These are phyloP conservation scores for Drosophila athabasca DNA, from an alignment of 1,140 invertebrate genomes.

Conservation along the genomic window DNA sequence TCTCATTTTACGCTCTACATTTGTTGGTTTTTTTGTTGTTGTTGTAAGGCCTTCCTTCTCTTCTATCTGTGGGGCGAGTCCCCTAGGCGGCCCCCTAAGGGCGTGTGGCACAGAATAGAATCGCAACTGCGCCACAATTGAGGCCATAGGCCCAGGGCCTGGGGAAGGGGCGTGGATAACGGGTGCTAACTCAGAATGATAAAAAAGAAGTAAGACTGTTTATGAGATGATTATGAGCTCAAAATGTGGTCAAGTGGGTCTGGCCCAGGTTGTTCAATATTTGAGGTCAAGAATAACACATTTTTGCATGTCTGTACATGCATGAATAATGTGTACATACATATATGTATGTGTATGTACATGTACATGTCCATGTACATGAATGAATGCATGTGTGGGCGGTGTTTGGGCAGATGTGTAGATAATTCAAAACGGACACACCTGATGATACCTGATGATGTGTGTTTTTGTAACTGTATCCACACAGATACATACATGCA, in stretches of 20 bases:
- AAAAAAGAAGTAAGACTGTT: constrained; percentile 31
- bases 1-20: constrained; percentile 19
- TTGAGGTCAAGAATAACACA: too few species aligned
- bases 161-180: not conserved
- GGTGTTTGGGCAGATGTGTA: constrained; percentile 26
- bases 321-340: too few species aligned
- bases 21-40: constrained; percentile 11
- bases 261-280: too few species aligned
- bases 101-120: constrained; percentile 21
- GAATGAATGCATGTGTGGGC: not conserved
- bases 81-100: constrained; percentile 14
- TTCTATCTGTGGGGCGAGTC: not conserved
- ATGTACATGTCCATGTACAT: not conserved
- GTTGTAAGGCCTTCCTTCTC: not conserved
- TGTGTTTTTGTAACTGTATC: constrained; percentile 21
- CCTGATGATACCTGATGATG: constrained; percentile 25
- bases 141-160: not conserved
- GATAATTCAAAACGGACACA: constrained; percentile 43
- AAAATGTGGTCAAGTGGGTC: constrained; percentile 14
- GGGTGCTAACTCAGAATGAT: not conserved
- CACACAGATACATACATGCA: not conserved
- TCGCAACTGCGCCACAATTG: constrained; percentile 42
- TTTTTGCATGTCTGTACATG: too few species aligned
- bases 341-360: not conserved
- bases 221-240: constrained; percentile 47